Conservation (phyloP, 2,888 invertebrate species). For the Trichogramma dendrolimi region DNA sequence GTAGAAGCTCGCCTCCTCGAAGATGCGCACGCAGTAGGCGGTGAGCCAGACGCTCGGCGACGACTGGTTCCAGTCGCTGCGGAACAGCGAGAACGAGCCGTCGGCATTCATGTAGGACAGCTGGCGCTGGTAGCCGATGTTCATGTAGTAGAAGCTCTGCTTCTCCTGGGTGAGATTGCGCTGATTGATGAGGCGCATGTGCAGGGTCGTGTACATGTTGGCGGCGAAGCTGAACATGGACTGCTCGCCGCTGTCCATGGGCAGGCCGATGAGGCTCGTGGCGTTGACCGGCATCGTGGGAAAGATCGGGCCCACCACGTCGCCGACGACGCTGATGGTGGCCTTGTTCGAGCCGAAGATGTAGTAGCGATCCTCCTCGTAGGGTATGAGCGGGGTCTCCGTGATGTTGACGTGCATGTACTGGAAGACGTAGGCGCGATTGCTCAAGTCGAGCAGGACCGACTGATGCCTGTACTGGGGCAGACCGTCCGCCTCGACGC, state of each 20-base stretch:
- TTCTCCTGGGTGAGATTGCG: constrained; percentile 76
- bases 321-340: constrained; percentile 77
- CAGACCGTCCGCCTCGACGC: constrained; percentile 84
- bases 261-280: constrained; percentile 71
- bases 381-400: constrained; percentile 87
- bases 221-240: constrained; percentile 96
- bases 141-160: constrained; percentile 81
- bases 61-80: constrained; percentile 91
- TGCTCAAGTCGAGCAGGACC: constrained; percentile 85
- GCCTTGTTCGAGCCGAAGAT: constrained; percentile 90
- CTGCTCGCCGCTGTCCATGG: constrained; percentile 91
- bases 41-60: constrained; percentile 88
- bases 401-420: constrained; percentile 95
- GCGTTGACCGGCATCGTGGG: constrained; percentile 90
- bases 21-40: constrained; percentile 80
- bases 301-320: constrained; percentile 89
- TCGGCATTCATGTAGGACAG: constrained; percentile 86
- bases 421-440: constrained; percentile 85
- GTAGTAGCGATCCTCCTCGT: constrained; percentile 85
- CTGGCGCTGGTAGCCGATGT: constrained; percentile 84
- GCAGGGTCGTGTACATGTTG: constrained; percentile 84
- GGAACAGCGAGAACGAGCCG: constrained; percentile 86
- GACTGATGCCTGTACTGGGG: constrained; percentile 91
- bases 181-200: constrained; percentile 88
- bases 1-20: constrained; percentile 90